Percentiles rank a stretch among this genome's conserved stretches.
phyloP scores from a whole-genome alignment of 1,140 invertebrate species.

The Atopsyche davidsoni region DNA sequence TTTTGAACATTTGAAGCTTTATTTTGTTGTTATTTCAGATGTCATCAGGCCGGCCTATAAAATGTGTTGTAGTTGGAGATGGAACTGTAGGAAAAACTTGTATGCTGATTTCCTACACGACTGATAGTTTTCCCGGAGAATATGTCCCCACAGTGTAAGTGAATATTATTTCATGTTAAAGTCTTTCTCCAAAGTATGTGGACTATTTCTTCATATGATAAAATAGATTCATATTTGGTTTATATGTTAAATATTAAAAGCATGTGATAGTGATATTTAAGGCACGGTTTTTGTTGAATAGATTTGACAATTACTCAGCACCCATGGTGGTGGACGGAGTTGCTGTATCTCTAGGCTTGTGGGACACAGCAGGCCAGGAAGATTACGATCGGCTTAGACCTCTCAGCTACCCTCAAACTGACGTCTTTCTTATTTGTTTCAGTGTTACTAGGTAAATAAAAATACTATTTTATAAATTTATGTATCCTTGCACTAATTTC shows the following conservation, averaged over 20 bases:
- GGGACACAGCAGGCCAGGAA: constrained; percentile 96
- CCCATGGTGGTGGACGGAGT: constrained; percentile 97
- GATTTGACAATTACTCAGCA: constrained; percentile 96
- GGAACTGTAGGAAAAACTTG: constrained; percentile 96
- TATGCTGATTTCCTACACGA: constrained; percentile 98
- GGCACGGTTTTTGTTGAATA: too few relatives aligned
- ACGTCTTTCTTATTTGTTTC: constrained; percentile 99
- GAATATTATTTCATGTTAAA: too few relatives aligned
- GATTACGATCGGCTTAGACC: constrained; percentile 95
- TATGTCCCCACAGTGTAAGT: constrained; percentile 95
- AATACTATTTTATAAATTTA: not conserved
- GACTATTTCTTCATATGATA: too few relatives aligned
- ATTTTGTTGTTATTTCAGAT: constrained; percentile 48
- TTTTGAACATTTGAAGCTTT: too few relatives aligned
- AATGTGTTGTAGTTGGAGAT: constrained; percentile 93
- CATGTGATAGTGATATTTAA: too few relatives aligned
- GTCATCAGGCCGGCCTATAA: constrained; percentile 87
- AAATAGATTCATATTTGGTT: too few relatives aligned
- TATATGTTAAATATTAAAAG: too few relatives aligned
- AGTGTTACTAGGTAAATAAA: constrained; percentile 70
- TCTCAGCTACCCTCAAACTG: constrained; percentile 91
- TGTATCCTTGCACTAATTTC: not conserved
- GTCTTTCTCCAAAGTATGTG: too few relatives aligned
- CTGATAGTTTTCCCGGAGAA: constrained; percentile 97
- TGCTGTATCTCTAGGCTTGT: constrained; percentile 89